Percentiles rank a stretch among this genome's conserved stretches.
These are phyloP conservation scores for Conopomorpha cramerella DNA, from an alignment of 1,140 invertebrate genomes.

Conservation along the genomic window DNA sequence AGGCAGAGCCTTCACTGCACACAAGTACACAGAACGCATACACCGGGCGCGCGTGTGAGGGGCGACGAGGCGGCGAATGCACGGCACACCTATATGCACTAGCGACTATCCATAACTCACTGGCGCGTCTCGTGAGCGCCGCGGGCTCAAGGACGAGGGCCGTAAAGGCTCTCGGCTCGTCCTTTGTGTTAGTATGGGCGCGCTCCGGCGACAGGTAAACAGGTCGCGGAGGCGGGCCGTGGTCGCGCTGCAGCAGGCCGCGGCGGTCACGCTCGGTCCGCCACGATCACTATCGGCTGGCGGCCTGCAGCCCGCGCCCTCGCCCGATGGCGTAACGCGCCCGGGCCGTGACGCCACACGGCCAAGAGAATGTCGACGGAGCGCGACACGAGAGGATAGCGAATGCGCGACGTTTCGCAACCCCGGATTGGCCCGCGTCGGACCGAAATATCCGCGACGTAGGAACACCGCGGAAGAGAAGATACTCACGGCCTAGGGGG, in stretches of 20 bases:
- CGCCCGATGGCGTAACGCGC: conserved; percentile 49
- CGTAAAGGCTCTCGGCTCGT: conserved; percentile 13
- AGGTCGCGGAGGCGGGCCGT: conserved; percentile 24
- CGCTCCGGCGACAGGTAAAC: conserved; percentile 38
- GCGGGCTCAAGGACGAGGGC: conserved; percentile 19
- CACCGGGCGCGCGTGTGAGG: no score
- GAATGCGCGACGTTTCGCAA: conserved; percentile 44
- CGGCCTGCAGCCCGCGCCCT: conserved; percentile 22
- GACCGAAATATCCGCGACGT: conserved; percentile 49
- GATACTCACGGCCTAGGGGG: conserved; percentile 54
- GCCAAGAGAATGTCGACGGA: conserved; percentile 46
- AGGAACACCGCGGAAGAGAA: conserved; percentile 16
- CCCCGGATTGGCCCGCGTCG: conserved; percentile 29
- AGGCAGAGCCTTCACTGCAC: conserved; percentile 46
- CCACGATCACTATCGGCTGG: conserved; percentile 26
- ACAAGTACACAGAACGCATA: conserved; percentile 40
- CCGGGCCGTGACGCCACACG: conserved; percentile 49
- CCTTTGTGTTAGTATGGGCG: conserved; percentile 18
- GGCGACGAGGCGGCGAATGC: no score
- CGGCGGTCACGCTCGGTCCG: conserved; percentile 48
- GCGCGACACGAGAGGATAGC: conserved; percentile 30
- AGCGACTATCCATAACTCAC: conserved; percentile 46
- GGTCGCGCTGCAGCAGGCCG: conserved; percentile 17
- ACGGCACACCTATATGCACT: conserved; percentile 42
- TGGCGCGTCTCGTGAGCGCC: conserved; percentile 31